Conservation (phyloP, 2,797 vertebrate genomes). For the Rhodeus uyekii region DNA sequence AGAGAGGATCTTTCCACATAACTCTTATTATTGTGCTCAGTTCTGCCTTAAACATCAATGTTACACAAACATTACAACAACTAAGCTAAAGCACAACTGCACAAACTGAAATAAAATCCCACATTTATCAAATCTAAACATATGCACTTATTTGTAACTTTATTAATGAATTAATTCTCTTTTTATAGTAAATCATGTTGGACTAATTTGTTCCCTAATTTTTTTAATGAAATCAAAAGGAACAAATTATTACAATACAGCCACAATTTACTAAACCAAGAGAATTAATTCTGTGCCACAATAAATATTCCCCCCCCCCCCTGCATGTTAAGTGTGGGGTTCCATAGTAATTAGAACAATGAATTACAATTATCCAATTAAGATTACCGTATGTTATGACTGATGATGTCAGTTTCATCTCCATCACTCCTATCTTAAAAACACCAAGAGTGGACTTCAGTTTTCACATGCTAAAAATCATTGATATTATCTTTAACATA, state of each 20-base stretch:
- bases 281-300: too few relatives aligned
- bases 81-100: not conserved
- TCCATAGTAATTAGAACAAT: too few relatives aligned
- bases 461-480: slow-evolving; percentile 33
- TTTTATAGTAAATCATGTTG: not conserved
- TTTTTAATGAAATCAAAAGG: not conserved
- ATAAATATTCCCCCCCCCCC: too few relatives aligned
- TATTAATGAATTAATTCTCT: not conserved
- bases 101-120: not conserved
- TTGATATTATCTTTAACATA: slow-evolving; percentile 55
- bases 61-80: slow-evolving; percentile 2
- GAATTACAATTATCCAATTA: too few relatives aligned
- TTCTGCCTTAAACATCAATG: not conserved
- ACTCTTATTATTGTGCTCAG: not conserved
- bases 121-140: not conserved
- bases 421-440: too few relatives aligned
- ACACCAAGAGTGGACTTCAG: too few relatives aligned
- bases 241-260: not conserved
- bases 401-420: too few relatives aligned
- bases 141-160: not conserved
- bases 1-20: not conserved
- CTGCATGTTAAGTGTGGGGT: too few relatives aligned
- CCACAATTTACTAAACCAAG: too few relatives aligned
- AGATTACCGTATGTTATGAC: too few relatives aligned
- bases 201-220: not conserved